These are phyloP conservation scores for Athripsodes cinereus DNA, from an alignment of 2,888 invertebrate species.

Conservation along the genomic window DNA sequence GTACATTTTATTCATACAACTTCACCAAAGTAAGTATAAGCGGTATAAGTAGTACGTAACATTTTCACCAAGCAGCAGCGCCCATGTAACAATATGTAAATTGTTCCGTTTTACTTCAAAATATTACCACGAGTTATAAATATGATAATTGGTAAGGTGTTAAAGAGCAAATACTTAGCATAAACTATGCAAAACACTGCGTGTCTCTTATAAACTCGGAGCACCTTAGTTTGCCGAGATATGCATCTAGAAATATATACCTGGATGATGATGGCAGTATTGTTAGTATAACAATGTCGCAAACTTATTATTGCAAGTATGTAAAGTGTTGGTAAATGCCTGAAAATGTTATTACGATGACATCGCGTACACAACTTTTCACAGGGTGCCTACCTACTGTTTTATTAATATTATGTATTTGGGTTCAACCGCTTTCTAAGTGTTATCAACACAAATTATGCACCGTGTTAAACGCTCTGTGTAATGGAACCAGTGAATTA, in stretches of 20 bases:
- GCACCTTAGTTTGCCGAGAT: not conserved
- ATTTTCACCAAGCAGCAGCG: not conserved
- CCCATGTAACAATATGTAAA: not conserved
- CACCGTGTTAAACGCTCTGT: too few relatives aligned
- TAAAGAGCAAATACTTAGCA: not conserved
- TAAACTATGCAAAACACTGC: not conserved
- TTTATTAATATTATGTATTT: too few relatives aligned
- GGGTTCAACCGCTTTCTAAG: too few relatives aligned
- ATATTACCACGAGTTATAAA: not conserved
- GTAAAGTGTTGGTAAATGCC: too few relatives aligned
- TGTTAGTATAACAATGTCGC: not conserved
- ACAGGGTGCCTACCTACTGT: too few relatives aligned
- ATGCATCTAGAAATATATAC: not conserved
- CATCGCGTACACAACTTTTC: too few relatives aligned
- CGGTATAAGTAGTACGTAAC: too few relatives aligned
- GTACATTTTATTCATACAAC: too few relatives aligned
- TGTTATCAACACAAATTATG: too few relatives aligned
- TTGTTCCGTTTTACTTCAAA: not conserved
- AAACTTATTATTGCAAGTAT: not conserved
- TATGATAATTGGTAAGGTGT: slow-evolving; percentile 1
- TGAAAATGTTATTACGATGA: too few relatives aligned
- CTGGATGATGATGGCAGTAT: not conserved
- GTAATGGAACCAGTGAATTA: too few relatives aligned
- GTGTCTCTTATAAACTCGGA: not conserved
- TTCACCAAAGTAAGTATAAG: too few relatives aligned